A percentile compares a stretch with the other conserved stretches of the same genome.
Evolutionary conservation across 1,140 invertebrate species (phyloP).

Genomic region (Dryas iulia): DNA sequence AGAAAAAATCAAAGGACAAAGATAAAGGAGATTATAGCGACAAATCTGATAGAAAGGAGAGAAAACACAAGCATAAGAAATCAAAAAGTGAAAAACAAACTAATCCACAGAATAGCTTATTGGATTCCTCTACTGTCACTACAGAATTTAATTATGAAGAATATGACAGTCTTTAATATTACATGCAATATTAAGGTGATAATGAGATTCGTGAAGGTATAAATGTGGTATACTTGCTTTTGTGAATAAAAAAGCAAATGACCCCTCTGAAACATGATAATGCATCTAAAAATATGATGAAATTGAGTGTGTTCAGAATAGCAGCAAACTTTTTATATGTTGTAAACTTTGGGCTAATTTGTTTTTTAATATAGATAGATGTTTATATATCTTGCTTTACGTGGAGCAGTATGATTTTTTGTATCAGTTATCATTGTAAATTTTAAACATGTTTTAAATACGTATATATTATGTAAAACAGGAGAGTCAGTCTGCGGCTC

Average conservation of each 20-base stretch:
- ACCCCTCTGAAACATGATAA: not conserved
- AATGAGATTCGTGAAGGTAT: not conserved
- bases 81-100: slow-evolving; percentile 57
- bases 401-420: not conserved
- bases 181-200: not conserved
- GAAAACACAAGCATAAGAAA: slow-evolving; percentile 73
- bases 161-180: slow-evolving; percentile 64
- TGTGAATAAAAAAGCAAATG: not conserved
- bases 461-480: no score
- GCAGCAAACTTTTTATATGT: not conserved
- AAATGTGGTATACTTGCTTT: no score
- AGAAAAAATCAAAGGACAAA: slow-evolving; percentile 77
- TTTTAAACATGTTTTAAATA: no score
- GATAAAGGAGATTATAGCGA: slow-evolving; percentile 67
- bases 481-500: no score
- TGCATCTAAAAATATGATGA: not conserved
- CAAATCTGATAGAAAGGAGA: slow-evolving; percentile 69
- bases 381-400: not conserved
- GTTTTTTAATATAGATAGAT: not conserved
- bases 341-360: not conserved
- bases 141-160: slow-evolving; percentile 60
- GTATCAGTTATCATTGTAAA: no score
- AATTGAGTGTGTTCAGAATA: not conserved
- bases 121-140: slow-evolving; percentile 37
- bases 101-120: slow-evolving; percentile 59